Conservation (phyloP, 2,888 invertebrate species). For the Dioctria rufipes region DNA sequence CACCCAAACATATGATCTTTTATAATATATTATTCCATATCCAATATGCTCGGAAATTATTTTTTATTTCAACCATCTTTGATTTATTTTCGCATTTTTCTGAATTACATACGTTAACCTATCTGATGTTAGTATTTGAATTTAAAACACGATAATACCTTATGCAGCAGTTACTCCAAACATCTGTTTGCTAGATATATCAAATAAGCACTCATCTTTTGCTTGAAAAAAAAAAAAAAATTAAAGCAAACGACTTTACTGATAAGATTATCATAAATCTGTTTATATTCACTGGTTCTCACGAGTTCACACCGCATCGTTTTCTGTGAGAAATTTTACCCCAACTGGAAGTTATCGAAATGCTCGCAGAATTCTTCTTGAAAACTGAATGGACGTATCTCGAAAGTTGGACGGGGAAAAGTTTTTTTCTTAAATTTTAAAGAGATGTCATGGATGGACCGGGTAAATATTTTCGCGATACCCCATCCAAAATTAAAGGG, state of each 20-base stretch:
- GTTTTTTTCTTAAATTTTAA: conserved; percentile 12
- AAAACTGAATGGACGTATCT: conserved; percentile 29
- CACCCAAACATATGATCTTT: too few relatives aligned
- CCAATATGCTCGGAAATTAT: too few relatives aligned
- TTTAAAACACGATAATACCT: too few relatives aligned
- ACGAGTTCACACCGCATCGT: conserved; percentile 1
- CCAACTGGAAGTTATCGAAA: conserved; percentile 6
- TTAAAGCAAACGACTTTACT: conserved; percentile 21
- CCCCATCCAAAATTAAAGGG: conserved; percentile 28
- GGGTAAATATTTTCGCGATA: conserved; percentile 22
- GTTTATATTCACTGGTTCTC: conserved; percentile 31
- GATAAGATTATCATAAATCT: conserved; percentile 43
- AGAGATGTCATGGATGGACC: conserved; percentile 42
- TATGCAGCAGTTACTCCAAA: too few relatives aligned
- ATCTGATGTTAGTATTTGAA: too few relatives aligned
- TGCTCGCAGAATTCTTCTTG: conserved; percentile 29
- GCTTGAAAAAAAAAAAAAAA: conserved; percentile 17
- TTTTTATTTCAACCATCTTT: too few relatives aligned
- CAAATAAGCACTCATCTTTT: conserved; percentile 20
- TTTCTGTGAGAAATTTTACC: conserved; percentile 31
- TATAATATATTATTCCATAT: too few relatives aligned
- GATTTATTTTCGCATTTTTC: too few relatives aligned
- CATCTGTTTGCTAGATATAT: too few relatives aligned
- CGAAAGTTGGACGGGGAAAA: conserved; percentile 10
- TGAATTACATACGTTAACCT: too few relatives aligned